These are phyloP conservation scores for Tragopan temminckii DNA, from an alignment of 2,797 vertebrate genomes.

Conservation along the genomic window DNA sequence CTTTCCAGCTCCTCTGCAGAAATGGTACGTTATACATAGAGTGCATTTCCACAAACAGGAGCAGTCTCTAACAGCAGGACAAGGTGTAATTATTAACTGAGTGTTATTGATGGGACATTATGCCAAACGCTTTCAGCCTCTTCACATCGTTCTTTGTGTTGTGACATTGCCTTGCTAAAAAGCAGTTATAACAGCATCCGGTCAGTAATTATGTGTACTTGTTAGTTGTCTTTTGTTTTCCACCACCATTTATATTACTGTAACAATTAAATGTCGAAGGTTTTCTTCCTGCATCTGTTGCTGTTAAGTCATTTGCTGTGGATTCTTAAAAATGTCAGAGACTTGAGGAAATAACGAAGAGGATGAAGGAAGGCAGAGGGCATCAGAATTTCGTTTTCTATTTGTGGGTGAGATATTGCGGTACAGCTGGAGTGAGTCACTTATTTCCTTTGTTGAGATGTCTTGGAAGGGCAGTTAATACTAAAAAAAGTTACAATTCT, in stretches of 20 bases:
- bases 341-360: background rate
- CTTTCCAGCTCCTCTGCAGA: conserved; percentile 91
- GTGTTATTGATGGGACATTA: background rate
- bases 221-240: background rate
- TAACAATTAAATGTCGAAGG: background rate
- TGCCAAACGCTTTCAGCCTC: background rate
- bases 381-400: background rate
- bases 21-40: conserved; percentile 84
- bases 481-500: background rate
- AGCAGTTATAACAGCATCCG: background rate
- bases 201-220: background rate
- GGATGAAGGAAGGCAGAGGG: background rate
- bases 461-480: background rate
- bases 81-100: background rate
- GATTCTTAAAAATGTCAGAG: background rate
- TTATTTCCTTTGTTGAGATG: background rate
- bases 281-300: background rate
- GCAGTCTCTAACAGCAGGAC: background rate
- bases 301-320: background rate
- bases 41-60: background rate
- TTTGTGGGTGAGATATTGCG: background rate
- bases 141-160: background rate
- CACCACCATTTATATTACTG: background rate
- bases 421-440: background rate
- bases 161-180: background rate